Percentiles rank a stretch among this genome's conserved stretches.
phyloP scores from a whole-genome alignment of 2,113 vertebrate species.

The Menidia beryllina region DNA sequence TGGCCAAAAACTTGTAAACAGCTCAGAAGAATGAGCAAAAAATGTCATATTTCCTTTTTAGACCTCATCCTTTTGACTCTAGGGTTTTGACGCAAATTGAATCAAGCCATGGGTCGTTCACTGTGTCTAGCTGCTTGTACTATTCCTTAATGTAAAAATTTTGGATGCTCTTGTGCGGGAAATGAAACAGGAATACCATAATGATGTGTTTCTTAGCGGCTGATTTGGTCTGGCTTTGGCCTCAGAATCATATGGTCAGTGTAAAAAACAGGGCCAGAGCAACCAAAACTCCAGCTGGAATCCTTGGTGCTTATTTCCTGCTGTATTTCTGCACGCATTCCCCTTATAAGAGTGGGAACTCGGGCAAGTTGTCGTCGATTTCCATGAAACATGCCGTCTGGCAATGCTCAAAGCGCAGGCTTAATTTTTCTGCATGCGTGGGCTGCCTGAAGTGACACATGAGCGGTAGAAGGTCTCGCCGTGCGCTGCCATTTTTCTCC shows the following conservation, averaged over 20 bases:
- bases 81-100: background rate
- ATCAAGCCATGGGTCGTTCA: background rate
- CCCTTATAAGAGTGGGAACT: slow-evolving; percentile 5
- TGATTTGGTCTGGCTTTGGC: slow-evolving; percentile 35
- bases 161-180: slow-evolving; percentile 1
- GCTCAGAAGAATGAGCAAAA: background rate
- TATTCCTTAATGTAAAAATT: background rate
- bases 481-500: slow-evolving; percentile 28
- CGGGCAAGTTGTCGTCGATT: slow-evolving; percentile 20
- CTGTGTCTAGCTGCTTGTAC: background rate
- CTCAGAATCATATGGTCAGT: slow-evolving; percentile 18
- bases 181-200: slow-evolving; percentile 43
- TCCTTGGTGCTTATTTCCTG: background rate
- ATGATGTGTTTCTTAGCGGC: slow-evolving; percentile 49
- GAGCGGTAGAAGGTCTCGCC: slow-evolving; percentile 35
- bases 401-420: background rate
- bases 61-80: background rate
- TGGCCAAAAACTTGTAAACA: no score
- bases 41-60: background rate
- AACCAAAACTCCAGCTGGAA: slow-evolving; percentile 22
- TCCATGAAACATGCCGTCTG: slow-evolving; percentile 7
- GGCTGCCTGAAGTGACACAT: slow-evolving; percentile 43
- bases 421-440: slow-evolving; percentile 27
- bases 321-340: slow-evolving; percentile 2
- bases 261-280: slow-evolving; percentile 17